phyloP scores from a whole-genome alignment of 53 echinoderm and acorn worm species.

The Crossaster papposus region DNA sequence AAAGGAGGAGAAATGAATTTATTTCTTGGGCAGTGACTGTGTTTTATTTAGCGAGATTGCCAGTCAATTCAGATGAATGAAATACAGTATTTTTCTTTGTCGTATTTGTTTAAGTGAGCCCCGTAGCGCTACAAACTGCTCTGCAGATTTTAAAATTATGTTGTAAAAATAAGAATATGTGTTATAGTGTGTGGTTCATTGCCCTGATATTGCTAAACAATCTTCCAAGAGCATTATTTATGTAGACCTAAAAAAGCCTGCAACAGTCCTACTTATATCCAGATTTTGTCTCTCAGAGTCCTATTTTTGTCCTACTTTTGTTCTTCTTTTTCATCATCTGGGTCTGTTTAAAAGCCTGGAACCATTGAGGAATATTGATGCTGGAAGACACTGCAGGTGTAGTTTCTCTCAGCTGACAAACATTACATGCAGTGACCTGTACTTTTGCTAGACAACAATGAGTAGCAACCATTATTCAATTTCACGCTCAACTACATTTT shows the following conservation, averaged over 20 bases:
- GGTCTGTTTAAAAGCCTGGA: too few relatives aligned
- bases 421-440: neutral
- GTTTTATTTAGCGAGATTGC: neutral
- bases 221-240: too few relatives aligned
- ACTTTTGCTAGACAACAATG: neutral
- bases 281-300: too few relatives aligned
- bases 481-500: slow-evolving; percentile 10
- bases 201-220: neutral
- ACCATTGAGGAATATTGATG: too few relatives aligned
- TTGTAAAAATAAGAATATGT: neutral
- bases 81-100: neutral
- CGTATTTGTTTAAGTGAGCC: slow-evolving; percentile 28
- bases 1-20: slow-evolving; percentile 13
- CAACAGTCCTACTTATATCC: too few relatives aligned
- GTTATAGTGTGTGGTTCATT: neutral
- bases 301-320: too few relatives aligned
- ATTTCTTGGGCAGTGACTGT: neutral
- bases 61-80: slow-evolving; percentile 12
- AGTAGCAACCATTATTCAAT: neutral
- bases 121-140: neutral
- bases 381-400: too few relatives aligned
- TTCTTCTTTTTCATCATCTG: too few relatives aligned
- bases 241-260: too few relatives aligned
- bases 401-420: neutral
- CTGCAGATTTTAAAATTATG: neutral